Percentiles rank a stretch among this genome's conserved stretches.
Evolutionary conservation across 2,797 vertebrate genomes (phyloP).

Genomic region (Melanotaenia maccullochi): DNA sequence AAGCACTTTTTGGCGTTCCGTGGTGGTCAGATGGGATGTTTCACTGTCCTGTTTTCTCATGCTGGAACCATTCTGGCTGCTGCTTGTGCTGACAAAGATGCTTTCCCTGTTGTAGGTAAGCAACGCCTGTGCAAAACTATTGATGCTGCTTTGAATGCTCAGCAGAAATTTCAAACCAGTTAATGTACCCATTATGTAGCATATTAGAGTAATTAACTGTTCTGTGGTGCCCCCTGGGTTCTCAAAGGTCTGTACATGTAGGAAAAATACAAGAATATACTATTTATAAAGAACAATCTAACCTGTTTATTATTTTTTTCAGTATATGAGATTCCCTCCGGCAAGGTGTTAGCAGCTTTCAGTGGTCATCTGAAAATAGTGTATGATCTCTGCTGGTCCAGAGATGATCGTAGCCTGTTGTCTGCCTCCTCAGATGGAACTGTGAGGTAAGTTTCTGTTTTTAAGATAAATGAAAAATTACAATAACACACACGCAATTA

Average conservation of each 20-base stretch:
- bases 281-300: not conserved
- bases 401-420: constrained; percentile 87
- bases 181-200: constrained; percentile 3
- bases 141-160: constrained; percentile 1
- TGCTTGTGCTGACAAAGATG: constrained; percentile 92
- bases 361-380: constrained; percentile 95
- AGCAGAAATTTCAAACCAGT: constrained; percentile 8
- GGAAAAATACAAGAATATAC: not conserved
- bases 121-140: constrained; percentile 2
- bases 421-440: constrained; percentile 96
- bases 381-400: constrained; percentile 97
- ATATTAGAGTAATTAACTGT: not conserved
- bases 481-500: not conserved
- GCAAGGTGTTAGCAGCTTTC: constrained; percentile 89
- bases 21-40: constrained; percentile 92
- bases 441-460: constrained; percentile 85
- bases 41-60: constrained; percentile 90
- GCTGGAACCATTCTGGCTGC: constrained; percentile 89
- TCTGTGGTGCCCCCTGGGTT: not conserved
- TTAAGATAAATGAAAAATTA: not conserved
- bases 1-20: constrained; percentile 88
- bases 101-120: constrained; percentile 92
- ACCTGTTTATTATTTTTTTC: constrained; percentile 32
- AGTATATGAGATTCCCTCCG: constrained; percentile 98
- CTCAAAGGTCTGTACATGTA: not conserved